These are phyloP conservation scores for Drosophila atripex DNA, from an alignment of 2,888 invertebrate species.

Conservation along the genomic window DNA sequence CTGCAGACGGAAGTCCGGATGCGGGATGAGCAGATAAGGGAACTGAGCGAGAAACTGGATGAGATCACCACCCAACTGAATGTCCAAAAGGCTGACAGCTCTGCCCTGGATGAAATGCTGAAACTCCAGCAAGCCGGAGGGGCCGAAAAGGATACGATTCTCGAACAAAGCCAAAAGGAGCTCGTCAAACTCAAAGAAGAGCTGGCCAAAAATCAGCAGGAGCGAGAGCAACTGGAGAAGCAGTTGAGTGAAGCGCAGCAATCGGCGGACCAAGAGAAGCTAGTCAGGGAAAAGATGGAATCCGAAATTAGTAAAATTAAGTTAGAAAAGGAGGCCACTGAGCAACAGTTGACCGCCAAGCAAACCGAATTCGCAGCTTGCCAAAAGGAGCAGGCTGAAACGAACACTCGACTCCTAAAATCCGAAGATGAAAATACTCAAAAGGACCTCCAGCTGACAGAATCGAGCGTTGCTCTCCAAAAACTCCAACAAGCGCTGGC, in stretches of 20 bases:
- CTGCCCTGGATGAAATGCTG: conserved; percentile 75
- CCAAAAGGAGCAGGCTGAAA: conserved; percentile 8
- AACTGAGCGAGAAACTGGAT: conserved; percentile 62
- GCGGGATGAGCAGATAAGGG: conserved; percentile 68
- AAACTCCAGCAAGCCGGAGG: conserved; percentile 58
- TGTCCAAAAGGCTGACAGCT: conserved; percentile 75
- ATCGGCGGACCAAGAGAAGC: conserved; percentile 9
- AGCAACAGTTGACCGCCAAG: conserved; percentile 14
- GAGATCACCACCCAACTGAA: conserved; percentile 69
- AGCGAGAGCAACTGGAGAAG: conserved; percentile 7
- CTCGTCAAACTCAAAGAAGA: conserved; percentile 62
- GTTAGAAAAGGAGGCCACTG: not conserved
- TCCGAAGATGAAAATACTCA: conserved; percentile 1
- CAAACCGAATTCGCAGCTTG: conserved; percentile 5
- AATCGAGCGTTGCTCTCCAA: conserved; percentile 23
- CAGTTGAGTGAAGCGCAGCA: conserved; percentile 20
- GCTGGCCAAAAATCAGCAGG: conserved; percentile 60
- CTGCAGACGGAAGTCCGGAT: conserved; percentile 72
- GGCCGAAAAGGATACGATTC: conserved; percentile 40
- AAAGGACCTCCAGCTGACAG: conserved; percentile 24
- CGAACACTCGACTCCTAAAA: conserved; percentile 1
- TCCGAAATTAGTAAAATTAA: conserved; percentile 15
- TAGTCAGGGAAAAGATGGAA: conserved; percentile 9
- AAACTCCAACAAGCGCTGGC: conserved; percentile 46
- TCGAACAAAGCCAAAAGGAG: conserved; percentile 65